Evolutionary conservation across 2,888 invertebrate species (phyloP).

Genomic region (Aquatica leii): DNA sequence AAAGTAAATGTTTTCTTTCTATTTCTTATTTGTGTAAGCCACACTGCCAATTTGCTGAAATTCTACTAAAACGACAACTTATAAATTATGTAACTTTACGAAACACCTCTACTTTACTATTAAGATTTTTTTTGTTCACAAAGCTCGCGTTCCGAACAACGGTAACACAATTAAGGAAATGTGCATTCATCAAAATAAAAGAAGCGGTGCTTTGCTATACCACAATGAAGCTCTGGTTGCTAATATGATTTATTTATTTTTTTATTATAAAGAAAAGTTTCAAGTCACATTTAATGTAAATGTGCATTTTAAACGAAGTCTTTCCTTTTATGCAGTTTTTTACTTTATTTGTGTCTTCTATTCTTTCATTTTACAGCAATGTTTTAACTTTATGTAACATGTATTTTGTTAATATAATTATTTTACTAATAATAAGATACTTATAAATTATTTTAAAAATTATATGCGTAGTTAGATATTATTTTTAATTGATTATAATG

Average conservation of each 20-base stretch:
- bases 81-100: slow-evolving; percentile 18
- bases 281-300: slow-evolving; percentile 24
- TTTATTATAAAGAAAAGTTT: slow-evolving; percentile 23
- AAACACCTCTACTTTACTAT: slow-evolving; percentile 17
- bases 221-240: slow-evolving; percentile 19
- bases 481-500: too few relatives aligned
- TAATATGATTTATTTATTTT: slow-evolving; percentile 28
- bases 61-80: slow-evolving; percentile 19
- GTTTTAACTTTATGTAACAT: too few relatives aligned
- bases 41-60: slow-evolving; percentile 19
- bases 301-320: slow-evolving; percentile 12
- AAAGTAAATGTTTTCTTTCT: slow-evolving; percentile 14
- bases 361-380: too few relatives aligned
- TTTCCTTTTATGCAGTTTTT: too few relatives aligned
- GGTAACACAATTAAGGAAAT: slow-evolving; percentile 31
- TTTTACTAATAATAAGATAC: too few relatives aligned
- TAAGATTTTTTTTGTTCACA: slow-evolving; percentile 19
- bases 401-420: too few relatives aligned
- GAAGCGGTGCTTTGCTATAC: slow-evolving; percentile 18
- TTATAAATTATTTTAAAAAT: too few relatives aligned
- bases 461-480: too few relatives aligned
- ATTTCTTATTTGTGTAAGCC: slow-evolving; percentile 20
- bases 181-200: slow-evolving; percentile 32
- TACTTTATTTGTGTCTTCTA: too few relatives aligned
- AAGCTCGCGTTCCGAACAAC: slow-evolving; percentile 14